Evolutionary conservation across 2,113 vertebrate species (phyloP).

Genomic region (Centrocercus urophasianus): DNA sequence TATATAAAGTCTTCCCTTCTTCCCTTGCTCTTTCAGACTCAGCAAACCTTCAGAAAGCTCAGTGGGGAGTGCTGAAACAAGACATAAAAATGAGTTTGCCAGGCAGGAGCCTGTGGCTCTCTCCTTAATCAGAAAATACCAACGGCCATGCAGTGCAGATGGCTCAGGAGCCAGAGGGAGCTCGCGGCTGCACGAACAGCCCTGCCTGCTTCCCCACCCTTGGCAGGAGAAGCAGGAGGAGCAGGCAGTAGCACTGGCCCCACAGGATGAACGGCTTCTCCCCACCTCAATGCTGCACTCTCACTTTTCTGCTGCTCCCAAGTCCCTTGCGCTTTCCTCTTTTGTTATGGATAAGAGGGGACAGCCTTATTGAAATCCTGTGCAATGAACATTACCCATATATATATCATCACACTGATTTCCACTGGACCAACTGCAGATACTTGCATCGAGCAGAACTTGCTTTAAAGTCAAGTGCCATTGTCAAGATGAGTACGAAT

Average conservation of each 20-base stretch:
- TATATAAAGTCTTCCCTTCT: background rate
- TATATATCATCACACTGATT: background rate
- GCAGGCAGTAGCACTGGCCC: background rate
- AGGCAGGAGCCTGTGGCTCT: background rate
- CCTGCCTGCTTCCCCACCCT: background rate
- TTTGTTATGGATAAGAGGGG: background rate
- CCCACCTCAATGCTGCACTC: background rate
- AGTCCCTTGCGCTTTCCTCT: background rate
- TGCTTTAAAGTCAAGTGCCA: background rate
- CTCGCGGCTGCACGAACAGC: accelerated
- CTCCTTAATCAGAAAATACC: background rate
- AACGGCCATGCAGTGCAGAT: accelerated
- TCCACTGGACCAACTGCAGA: background rate
- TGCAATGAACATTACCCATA: too few species aligned
- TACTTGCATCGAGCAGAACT: background rate
- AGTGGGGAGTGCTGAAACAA: background rate
- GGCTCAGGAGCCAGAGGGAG: background rate
- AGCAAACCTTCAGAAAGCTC: accelerated
- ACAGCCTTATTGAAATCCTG: background rate
- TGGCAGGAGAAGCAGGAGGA: background rate
- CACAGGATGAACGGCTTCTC: background rate
- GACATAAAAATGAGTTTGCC: background rate
- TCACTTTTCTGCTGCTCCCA: background rate
- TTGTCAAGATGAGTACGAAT: background rate
- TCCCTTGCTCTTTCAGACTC: background rate